Conservation (phyloP, 1,140 invertebrate species). For the Drosophila elegans region DNA sequence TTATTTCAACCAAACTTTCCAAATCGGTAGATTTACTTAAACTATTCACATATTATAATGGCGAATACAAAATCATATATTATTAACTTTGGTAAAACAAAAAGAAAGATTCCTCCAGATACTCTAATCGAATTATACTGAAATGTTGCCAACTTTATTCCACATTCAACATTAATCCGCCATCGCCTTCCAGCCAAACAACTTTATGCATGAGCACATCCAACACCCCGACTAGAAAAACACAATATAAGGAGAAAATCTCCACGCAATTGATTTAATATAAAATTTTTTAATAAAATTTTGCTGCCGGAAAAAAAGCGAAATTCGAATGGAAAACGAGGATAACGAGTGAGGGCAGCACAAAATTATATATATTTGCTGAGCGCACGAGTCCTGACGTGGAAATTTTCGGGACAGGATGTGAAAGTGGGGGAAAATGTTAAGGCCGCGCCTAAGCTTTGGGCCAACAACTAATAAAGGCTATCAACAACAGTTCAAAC, state of each 20-base stretch:
- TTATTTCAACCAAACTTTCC: too few species aligned
- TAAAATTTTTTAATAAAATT: constrained; percentile 82
- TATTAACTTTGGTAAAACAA: too few species aligned
- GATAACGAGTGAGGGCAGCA: background rate
- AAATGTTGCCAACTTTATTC: background rate
- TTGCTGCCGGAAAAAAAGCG: constrained; percentile 58
- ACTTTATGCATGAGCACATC: constrained; percentile 74
- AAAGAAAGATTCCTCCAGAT: too few species aligned
- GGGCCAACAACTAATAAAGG: constrained; percentile 81
- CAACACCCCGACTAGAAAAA: constrained; percentile 49
- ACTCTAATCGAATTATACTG: background rate
- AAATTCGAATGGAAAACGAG: constrained; percentile 17
- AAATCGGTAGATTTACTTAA: too few species aligned
- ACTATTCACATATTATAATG: too few species aligned
- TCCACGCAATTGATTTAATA: constrained; percentile 82
- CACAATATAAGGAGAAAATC: constrained; percentile 54
- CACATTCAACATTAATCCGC: background rate
- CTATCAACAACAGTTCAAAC: constrained; percentile 82
- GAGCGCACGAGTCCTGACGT: constrained; percentile 42
- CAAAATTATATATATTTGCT: constrained; percentile 49
- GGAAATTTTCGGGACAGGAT: constrained; percentile 17
- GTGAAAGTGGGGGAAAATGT: constrained; percentile 49
- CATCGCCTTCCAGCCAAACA: constrained; percentile 6
- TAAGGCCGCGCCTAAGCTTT: constrained; percentile 76
- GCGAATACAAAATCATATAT: too few species aligned